phyloP scores from a whole-genome alignment of 1,140 invertebrate genomes.

The Drosophila suzukii region DNA sequence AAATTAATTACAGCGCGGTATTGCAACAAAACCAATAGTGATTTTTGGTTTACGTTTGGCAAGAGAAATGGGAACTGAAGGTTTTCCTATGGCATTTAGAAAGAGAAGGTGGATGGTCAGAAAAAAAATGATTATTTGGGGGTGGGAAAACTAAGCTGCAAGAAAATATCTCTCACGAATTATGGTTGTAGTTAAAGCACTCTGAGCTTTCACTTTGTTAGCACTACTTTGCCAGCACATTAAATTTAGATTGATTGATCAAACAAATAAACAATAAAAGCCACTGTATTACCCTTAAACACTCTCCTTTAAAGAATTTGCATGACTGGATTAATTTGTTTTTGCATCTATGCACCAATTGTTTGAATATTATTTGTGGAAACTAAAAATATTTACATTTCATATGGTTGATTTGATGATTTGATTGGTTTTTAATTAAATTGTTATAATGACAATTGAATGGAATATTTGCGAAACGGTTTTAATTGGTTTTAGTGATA shows the following conservation, averaged over 20 bases:
- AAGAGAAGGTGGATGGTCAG: neutral
- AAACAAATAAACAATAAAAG: neutral
- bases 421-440: neutral
- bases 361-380: neutral
- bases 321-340: neutral
- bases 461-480: neutral
- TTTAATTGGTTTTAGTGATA: too few species aligned
- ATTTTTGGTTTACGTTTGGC: neutral
- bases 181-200: neutral
- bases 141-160: too few species aligned
- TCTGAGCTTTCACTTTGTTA: neutral
- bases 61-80: neutral
- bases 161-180: too few species aligned
- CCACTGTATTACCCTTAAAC: neutral
- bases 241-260: neutral
- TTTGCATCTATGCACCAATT: neutral
- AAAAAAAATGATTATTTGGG: neutral
- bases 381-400: neutral
- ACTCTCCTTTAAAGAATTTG: neutral
- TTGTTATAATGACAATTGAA: neutral
- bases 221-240: neutral
- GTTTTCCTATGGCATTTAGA: neutral
- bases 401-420: neutral
- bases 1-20: slow-evolving; percentile 43
- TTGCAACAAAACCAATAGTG: slow-evolving; percentile 12